Percentiles rank a stretch among this genome's conserved stretches.
Evolutionary conservation across 2,888 invertebrate genomes (phyloP).

Genomic region (Idaea dimidiata): DNA sequence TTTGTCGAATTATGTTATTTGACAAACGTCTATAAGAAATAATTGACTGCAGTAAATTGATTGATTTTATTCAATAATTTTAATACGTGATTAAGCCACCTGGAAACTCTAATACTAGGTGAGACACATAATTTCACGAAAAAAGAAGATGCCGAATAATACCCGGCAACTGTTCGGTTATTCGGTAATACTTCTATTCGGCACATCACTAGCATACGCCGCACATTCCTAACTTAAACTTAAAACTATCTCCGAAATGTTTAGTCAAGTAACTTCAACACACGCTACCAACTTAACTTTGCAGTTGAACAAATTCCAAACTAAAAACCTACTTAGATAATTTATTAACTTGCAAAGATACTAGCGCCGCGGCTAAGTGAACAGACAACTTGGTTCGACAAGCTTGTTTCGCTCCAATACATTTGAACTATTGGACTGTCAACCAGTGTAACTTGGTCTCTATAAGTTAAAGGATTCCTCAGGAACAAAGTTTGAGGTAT

Average conservation of each 20-base stretch:
- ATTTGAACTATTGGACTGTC: background rate
- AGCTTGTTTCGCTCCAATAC: background rate
- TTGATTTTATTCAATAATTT: no score
- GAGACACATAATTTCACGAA: no score
- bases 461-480: background rate
- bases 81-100: no score
- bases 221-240: background rate
- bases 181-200: no score
- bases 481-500: background rate
- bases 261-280: background rate
- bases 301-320: background rate
- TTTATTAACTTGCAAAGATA: constrained; percentile 5
- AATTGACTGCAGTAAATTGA: no score
- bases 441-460: background rate
- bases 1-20: no score
- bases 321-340: constrained; percentile 3
- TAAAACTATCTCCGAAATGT: background rate
- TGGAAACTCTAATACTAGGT: no score
- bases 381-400: background rate
- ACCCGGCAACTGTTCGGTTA: no score
- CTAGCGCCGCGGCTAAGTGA: background rate
- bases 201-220: background rate
- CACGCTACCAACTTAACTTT: background rate
- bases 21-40: no score
- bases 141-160: no score